Evolutionary conservation across 2,888 invertebrate species (phyloP), one percentile per base, ranked within the genome.

Genomic region (Drosophila fulvimacula): DNA sequence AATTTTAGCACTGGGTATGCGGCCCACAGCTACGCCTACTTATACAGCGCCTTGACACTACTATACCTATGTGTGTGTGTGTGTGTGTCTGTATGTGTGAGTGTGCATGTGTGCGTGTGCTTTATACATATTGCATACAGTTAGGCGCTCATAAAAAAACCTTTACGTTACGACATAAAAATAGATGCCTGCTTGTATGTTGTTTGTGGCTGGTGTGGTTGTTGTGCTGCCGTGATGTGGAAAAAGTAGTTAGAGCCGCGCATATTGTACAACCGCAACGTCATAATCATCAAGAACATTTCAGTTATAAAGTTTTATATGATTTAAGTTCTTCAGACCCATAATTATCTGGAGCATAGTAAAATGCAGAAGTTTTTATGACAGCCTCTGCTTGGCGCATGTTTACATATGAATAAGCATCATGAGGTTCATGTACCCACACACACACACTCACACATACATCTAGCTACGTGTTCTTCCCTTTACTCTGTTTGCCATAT

Each of bases 271-370:
- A 13, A 44, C 42, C 58, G 44, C 69, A 66, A 73, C 48, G 58
- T 69, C 83, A 76, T 81, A 69, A 68, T 74, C 87, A 83, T 83
- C 79, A 76, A 73, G 68, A 72, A 68, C 64, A 78, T 78, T 83
- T 81, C 70, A 83, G 84, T 79, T 84, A 73, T 82, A 84, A 83
- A 87, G 59, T 84, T 87, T 87, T 84, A 87, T 81, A 79, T 71
- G 84, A 87, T 83, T 84, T 71, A 69, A 71, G 73, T 65, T 67
- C 74, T 61, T 60, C 55, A 64, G 61, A 21, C 38, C 38, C 76
- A 65, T 73, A 73, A 73, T 73, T 79, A 76, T 66, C 34, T 65
- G 62, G 21, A 71, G 64, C 68, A 59, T 49, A 72, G 56, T 60
- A 62, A 80, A 70, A 56, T 65, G 55, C 11, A 36, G 41, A 68